phyloP scores from a whole-genome alignment of 2,797 vertebrate species.

The Danio choprae region DNA sequence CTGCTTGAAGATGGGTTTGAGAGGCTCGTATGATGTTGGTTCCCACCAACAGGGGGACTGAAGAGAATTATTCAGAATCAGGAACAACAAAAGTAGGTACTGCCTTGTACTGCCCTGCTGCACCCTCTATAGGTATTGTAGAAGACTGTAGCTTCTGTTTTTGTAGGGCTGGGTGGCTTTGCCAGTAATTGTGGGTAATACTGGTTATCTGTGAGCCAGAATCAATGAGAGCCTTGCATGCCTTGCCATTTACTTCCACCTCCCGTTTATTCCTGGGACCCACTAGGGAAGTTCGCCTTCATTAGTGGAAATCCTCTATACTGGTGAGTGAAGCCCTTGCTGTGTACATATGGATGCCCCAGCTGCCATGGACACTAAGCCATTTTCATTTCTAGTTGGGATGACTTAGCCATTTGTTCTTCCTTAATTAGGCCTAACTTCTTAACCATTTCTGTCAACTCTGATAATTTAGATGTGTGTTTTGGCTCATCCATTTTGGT shows the following conservation, averaged over 20 bases:
- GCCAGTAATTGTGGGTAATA: slow-evolving; percentile 53
- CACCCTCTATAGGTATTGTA: slow-evolving; percentile 56
- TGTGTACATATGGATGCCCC: slow-evolving; percentile 16
- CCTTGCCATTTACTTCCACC: slow-evolving; percentile 53
- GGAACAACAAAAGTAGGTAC: slow-evolving; percentile 61
- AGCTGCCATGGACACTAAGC: neutral
- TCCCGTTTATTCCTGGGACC: slow-evolving; percentile 48
- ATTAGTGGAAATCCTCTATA: neutral
- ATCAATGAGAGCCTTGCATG: slow-evolving; percentile 59
- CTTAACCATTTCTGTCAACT: slow-evolving; percentile 16
- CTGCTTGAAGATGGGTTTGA: neutral
- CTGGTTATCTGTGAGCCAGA: slow-evolving; percentile 63
- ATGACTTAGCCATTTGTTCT: slow-evolving; percentile 9
- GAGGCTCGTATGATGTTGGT: slow-evolving; percentile 47
- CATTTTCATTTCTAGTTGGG: neutral
- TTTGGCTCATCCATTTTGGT: slow-evolving; percentile 3
- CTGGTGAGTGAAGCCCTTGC: neutral
- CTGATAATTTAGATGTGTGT: neutral
- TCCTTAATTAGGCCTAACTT: neutral
- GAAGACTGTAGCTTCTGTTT: slow-evolving; percentile 32
- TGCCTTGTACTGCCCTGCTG: slow-evolving; percentile 34
- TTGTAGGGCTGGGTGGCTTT: slow-evolving; percentile 35
- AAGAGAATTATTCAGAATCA: slow-evolving; percentile 44
- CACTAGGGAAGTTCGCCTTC: neutral
- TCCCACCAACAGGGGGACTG: slow-evolving; percentile 55